phyloP scores from a whole-genome alignment of 2,797 vertebrate species.

The Jordanella pulchra region DNA sequence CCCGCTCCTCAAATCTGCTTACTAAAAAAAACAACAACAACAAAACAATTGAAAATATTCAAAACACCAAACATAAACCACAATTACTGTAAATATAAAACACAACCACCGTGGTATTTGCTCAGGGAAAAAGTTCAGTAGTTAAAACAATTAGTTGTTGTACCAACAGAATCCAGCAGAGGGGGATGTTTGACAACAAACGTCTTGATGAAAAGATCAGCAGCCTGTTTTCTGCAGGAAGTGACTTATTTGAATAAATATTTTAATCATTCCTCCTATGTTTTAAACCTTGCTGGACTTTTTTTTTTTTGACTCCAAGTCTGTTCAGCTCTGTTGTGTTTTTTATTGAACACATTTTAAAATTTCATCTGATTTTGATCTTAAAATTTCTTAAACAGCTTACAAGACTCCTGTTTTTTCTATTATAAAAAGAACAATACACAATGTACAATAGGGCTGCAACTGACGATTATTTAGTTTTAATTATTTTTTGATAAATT shows the following conservation, averaged over 20 bases:
- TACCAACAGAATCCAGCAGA: conserved; percentile 61
- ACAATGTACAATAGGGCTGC: too few relatives aligned
- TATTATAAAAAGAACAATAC: not conserved
- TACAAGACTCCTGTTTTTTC: too few relatives aligned
- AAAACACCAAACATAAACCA: not conserved
- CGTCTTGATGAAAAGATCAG: not conserved
- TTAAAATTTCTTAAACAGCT: not conserved
- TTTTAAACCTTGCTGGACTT: not conserved
- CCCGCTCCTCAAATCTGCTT: conserved; percentile 93
- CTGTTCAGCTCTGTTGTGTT: not conserved
- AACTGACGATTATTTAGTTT: too few relatives aligned
- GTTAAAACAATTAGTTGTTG: conserved; percentile 29
- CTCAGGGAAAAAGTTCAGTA: not conserved
- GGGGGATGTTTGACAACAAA: conserved; percentile 45
- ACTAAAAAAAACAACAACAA: conserved; percentile 78
- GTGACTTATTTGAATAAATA: not conserved
- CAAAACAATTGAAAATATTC: not conserved
- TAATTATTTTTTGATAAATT: too few relatives aligned
- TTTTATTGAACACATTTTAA: not conserved
- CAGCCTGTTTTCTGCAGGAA: not conserved
- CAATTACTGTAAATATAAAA: not conserved
- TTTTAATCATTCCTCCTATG: not conserved
- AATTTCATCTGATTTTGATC: not conserved
- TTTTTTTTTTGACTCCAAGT: not conserved
- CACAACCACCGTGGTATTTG: not conserved